Base-by-base conservation (phyloP, 2,888 invertebrate species). In the Carabus problematicus region DNA sequence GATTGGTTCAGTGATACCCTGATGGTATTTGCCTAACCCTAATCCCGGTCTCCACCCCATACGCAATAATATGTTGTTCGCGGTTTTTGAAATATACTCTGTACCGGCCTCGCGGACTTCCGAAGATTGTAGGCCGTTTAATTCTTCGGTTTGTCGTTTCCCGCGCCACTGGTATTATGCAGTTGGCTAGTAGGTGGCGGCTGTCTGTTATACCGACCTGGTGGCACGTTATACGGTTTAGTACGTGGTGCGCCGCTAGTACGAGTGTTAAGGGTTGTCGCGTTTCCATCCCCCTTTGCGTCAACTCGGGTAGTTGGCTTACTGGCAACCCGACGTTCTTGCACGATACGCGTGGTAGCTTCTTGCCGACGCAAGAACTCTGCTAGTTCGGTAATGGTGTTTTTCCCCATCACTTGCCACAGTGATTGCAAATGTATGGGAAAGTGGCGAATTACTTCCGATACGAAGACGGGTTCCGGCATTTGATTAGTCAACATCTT, bases 381-480 rank as follows among this genome's bases (percentile, higher is more conserved):
- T 1, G 58, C 66, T 1, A 66, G 8, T 1, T 58, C 66, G 1
- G 14, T 47, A 12, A 66, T 66, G 6, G 39, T 45, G 8, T 8
- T 19, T n/a, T 41, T 19, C 0, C 45, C 41, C 2, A 7, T 41
- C 7, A 39, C 29, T 16, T 66, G 8, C 66, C 66, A 66, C 8
- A 66, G 39, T 1, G 58, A 66, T 11, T 66, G 64, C 3, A 66
- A 39, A 9, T 14, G 58, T 11, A 66, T 7, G 14, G 66, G 66
- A 12, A 47, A 66, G 18, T 66, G 66, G 7, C 66, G 45, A 0
- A 56, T 66, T 14, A 66, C 45, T 12, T 66, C 66, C 9, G 58
- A 16, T 9, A 58, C 47, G 47, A 66, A 58, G 1, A 58, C 29
- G 6, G n/a, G 42, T 18, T 66, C 66, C 8, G 66, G 58, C 2